A percentile compares a stretch with the other conserved stretches of the same genome.
phyloP scores from a whole-genome alignment of 2,888 invertebrate species.

The Aporophyla lueneburgensis region DNA sequence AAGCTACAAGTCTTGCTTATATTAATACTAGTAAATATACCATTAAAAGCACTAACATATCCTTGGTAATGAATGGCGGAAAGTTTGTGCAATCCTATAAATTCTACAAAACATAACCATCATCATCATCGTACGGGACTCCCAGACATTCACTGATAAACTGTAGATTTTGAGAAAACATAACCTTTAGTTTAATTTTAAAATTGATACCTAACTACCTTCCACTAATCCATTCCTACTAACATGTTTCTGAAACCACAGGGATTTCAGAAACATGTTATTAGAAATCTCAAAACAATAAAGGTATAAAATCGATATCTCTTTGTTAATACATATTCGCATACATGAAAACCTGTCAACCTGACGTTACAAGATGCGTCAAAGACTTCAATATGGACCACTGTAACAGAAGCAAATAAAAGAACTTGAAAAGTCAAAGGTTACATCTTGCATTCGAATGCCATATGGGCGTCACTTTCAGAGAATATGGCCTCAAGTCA shows the following conservation, averaged over 20 bases:
- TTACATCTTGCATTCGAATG: conserved; percentile 13
- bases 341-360: not conserved
- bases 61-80: not conserved
- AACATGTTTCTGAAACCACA: too few relatives aligned
- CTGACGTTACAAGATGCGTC: conserved; percentile 3
- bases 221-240: too few relatives aligned
- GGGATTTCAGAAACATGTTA: too few relatives aligned
- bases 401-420: conserved; percentile 24
- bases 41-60: too few relatives aligned
- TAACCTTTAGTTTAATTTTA: not conserved
- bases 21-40: not conserved
- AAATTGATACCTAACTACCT: too few relatives aligned
- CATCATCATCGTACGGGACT: not conserved
- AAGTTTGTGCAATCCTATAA: not conserved
- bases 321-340: conserved; percentile 5
- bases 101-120: not conserved
- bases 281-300: not conserved
- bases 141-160: not conserved
- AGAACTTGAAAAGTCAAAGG: conserved; percentile 1
- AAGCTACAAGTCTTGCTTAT: not conserved
- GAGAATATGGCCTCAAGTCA: conserved; percentile 27
- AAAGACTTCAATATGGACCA: not conserved
- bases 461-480: conserved; percentile 29
- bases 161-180: not conserved
- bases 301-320: not conserved